Evolutionary conservation across 2,113 vertebrate species (phyloP).

Genomic region (Oreotrochilus melanogaster): DNA sequence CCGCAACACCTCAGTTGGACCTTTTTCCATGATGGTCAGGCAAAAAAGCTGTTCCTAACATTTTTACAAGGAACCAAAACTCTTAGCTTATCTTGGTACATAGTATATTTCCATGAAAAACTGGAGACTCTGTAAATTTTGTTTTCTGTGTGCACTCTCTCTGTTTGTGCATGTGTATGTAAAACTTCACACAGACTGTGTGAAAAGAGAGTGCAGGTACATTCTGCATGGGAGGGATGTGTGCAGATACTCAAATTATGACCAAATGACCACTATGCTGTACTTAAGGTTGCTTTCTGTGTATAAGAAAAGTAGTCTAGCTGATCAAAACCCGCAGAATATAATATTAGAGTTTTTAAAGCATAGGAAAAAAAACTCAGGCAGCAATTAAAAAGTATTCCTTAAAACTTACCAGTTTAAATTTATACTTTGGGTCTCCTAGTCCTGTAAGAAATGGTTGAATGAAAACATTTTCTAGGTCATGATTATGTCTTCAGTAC

Average conservation of each 20-base stretch:
- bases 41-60: slow-evolving; percentile 23
- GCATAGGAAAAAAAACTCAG: fast-evolving
- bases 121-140: neutral
- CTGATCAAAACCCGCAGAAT: neutral
- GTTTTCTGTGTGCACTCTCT: neutral
- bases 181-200: neutral
- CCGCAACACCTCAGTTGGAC: slow-evolving; percentile 47
- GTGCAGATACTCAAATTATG: neutral
- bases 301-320: neutral
- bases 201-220: neutral
- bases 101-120: slow-evolving; percentile 3
- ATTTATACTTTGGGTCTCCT: neutral
- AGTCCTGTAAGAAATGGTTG: neutral
- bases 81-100: slow-evolving; percentile 11
- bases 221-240: neutral
- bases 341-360: neutral
- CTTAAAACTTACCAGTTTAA: neutral
- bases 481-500: neutral
- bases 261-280: neutral
- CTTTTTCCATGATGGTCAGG: slow-evolving; percentile 56
- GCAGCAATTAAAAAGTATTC: neutral
- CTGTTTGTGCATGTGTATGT: neutral
- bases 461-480: neutral
- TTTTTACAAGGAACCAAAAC: slow-evolving; percentile 10
- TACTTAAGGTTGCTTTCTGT: neutral